phyloP scores from a whole-genome alignment of 2,888 invertebrate species.

The Azorinus chamasolen region DNA sequence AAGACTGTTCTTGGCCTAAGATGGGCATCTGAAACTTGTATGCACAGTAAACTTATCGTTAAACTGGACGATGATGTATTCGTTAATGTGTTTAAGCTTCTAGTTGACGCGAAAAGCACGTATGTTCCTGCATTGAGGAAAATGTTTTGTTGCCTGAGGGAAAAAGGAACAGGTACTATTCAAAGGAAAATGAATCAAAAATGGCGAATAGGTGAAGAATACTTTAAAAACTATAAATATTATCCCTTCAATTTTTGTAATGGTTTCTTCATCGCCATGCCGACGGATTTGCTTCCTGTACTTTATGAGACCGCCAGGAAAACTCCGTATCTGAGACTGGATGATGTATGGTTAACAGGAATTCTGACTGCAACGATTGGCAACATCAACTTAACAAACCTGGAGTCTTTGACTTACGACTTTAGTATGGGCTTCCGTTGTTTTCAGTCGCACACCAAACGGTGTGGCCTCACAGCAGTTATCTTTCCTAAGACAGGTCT shows the following conservation, averaged over 20 bases:
- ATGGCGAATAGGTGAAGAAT: conserved; percentile 75
- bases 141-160: conserved; percentile 73
- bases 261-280: conserved; percentile 79
- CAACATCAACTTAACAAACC: conserved; percentile 65
- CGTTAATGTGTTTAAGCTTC: conserved; percentile 75
- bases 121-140: conserved; percentile 60
- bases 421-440: conserved; percentile 63
- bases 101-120: conserved; percentile 65
- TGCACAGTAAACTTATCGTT: conserved; percentile 69
- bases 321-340: conserved; percentile 86
- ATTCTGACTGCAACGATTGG: conserved; percentile 79
- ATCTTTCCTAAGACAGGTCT: no score
- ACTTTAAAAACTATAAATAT: conserved; percentile 74
- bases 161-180: conserved; percentile 73
- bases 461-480: no score
- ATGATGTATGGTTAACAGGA: conserved; percentile 84
- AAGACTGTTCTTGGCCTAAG: conserved; percentile 78
- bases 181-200: conserved; percentile 69
- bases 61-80: conserved; percentile 82
- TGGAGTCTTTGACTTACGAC: conserved; percentile 96
- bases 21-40: conserved; percentile 78
- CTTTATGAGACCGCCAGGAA: conserved; percentile 76
- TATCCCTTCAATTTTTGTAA: conserved; percentile 84
- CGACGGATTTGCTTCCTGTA: conserved; percentile 75
- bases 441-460: conserved; percentile 58